These are phyloP conservation scores for Anarrhichthys ocellatus DNA, from an alignment of 2,113 vertebrate genomes.

Conservation along the genomic window DNA sequence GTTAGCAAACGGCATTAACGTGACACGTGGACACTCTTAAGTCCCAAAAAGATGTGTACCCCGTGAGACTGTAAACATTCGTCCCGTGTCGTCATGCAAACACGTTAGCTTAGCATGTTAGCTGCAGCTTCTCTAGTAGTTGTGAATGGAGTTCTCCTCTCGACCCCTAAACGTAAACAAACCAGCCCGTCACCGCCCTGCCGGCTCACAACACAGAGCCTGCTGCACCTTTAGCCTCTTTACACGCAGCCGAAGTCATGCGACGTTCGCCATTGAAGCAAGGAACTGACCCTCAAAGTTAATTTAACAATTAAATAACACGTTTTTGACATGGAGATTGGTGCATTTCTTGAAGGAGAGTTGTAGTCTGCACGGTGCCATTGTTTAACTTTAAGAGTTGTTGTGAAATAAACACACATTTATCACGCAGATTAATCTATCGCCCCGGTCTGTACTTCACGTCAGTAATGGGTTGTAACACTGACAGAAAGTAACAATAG, in stretches of 20 bases:
- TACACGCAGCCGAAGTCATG: background rate
- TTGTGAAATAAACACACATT: background rate
- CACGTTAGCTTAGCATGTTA: background rate
- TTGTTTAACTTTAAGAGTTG: background rate
- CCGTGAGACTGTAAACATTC: slow-evolving; percentile 29
- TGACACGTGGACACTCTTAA: slow-evolving; percentile 16
- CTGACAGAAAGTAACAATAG: background rate
- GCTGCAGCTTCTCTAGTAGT: background rate
- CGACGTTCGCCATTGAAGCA: background rate
- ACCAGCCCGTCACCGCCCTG: slow-evolving; percentile 71
- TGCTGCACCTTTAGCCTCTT: slow-evolving; percentile 35
- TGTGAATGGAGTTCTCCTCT: slow-evolving; percentile 59
- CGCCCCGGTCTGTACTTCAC: too few species aligned
- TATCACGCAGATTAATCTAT: too few species aligned
- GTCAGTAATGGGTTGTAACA: background rate
- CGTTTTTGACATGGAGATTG: fast-evolving
- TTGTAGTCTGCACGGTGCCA: slow-evolving; percentile 9
- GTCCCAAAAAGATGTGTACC: background rate
- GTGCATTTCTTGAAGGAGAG: background rate
- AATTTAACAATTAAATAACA: fast-evolving
- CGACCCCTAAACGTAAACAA: slow-evolving; percentile 78
- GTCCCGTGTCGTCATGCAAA: background rate
- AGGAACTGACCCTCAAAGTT: background rate
- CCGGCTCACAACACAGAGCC: slow-evolving; percentile 14
- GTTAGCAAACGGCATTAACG: slow-evolving; percentile 36